Conservation (phyloP, 1,140 invertebrate genomes). For the Aporrectodea caliginosa region DNA sequence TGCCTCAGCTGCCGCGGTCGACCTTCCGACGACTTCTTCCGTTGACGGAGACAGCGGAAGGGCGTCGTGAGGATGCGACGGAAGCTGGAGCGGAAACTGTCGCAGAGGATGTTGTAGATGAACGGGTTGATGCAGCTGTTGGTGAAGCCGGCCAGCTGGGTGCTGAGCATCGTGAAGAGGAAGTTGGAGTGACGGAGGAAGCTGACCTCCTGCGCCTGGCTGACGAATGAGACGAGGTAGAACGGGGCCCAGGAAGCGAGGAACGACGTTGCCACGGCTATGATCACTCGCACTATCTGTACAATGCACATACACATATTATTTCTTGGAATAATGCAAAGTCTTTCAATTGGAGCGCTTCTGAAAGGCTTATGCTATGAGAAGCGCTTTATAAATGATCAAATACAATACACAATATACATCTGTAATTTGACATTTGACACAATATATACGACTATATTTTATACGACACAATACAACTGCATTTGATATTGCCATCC, state of each 20-base stretch:
- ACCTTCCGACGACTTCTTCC: background rate
- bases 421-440: no score
- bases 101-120: slow-evolving; percentile 60
- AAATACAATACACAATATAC: no score
- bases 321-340: no score
- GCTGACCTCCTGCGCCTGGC: slow-evolving; percentile 46
- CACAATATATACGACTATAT: no score
- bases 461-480: no score
- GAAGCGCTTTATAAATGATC: no score
- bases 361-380: no score
- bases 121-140: slow-evolving; percentile 75
- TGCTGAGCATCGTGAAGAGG: slow-evolving; percentile 55
- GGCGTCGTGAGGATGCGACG: background rate
- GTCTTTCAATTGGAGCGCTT: no score
- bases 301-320: no score
- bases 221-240: slow-evolving; percentile 50
- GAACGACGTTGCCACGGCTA: slow-evolving; percentile 10
- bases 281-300: slow-evolving; percentile 4
- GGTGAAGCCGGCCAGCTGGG: slow-evolving; percentile 52
- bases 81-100: slow-evolving; percentile 37
- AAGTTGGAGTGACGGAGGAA: slow-evolving; percentile 47
- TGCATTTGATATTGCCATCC: no score
- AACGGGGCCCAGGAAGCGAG: slow-evolving; percentile 52
- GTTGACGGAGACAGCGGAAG: background rate
- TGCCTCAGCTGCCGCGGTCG: no score